Conservation (phyloP, 2,888 invertebrate genomes). For the Xanthia icteritia region DNA sequence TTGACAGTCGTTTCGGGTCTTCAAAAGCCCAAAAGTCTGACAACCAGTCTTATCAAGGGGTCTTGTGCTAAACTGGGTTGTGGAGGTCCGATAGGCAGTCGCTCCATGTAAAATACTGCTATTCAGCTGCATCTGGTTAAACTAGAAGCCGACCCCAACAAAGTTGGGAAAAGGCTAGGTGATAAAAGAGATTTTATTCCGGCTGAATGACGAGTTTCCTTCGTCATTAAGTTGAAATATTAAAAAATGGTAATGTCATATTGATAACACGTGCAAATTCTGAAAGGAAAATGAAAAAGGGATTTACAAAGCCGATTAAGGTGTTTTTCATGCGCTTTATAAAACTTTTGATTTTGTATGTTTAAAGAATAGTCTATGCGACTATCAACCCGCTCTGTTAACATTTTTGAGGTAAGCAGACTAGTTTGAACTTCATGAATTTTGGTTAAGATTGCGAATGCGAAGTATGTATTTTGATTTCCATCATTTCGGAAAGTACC, state of each 20-base stretch:
- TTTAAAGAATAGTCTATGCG: neutral
- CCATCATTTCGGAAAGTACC: neutral
- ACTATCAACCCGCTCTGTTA: neutral
- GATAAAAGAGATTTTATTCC: conserved; percentile 47
- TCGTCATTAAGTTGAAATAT: conserved; percentile 13
- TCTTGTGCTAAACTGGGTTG: too few species aligned
- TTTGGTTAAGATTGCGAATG: neutral
- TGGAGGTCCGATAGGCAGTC: neutral
- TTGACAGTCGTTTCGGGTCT: too few species aligned
- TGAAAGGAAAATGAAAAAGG: conserved; percentile 4
- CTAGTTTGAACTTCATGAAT: neutral
- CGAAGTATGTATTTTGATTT: neutral
- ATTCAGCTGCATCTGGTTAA: neutral
- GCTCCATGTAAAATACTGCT: neutral
- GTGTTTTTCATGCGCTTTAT: neutral
- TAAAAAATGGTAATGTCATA: conserved; percentile 50
- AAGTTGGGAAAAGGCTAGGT: neutral
- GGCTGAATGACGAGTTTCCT: conserved; percentile 37
- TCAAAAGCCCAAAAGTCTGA: neutral
- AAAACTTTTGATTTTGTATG: neutral
- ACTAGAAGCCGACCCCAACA: neutral
- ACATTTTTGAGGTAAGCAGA: neutral
- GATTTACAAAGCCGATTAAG: neutral
- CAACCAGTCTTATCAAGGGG: neutral
- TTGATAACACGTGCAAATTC: conserved; percentile 16